These are phyloP conservation scores for Eupelmus urozonus DNA, from an alignment of 2,888 invertebrate species.

Conservation along the genomic window DNA sequence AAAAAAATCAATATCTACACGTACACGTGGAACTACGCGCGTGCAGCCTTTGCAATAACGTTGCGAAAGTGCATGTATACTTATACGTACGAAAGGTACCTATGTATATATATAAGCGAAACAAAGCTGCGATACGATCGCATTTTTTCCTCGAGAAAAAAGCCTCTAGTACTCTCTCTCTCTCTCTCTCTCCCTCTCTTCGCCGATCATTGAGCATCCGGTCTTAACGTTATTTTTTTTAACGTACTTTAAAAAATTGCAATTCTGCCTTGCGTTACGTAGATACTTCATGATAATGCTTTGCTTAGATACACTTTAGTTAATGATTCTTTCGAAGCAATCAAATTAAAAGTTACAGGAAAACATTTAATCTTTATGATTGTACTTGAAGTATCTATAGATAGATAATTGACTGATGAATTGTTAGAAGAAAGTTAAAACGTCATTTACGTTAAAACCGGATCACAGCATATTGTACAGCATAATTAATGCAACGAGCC, in stretches of 20 bases:
- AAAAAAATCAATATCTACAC: conserved; percentile 44
- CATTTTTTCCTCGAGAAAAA: conserved; percentile 26
- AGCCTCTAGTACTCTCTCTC: conserved; percentile 40
- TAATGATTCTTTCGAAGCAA: too few relatives aligned
- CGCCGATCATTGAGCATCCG: conserved; percentile 45
- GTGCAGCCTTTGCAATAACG: conserved; percentile 46
- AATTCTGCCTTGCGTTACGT: too few relatives aligned
- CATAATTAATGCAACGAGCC: conserved; percentile 43
- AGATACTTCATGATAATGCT: too few relatives aligned
- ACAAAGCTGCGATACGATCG: conserved; percentile 53
- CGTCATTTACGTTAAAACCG: conserved; percentile 39
- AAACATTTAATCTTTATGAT: not conserved
- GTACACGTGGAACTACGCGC: conserved; percentile 31
- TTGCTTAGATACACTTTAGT: too few relatives aligned
- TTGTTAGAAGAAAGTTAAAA: too few relatives aligned
- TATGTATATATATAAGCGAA: conserved; percentile 38
- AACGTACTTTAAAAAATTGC: not conserved
- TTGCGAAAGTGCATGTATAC: conserved; percentile 35
- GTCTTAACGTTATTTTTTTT: conserved; percentile 43
- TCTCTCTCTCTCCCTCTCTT: conserved; percentile 60
- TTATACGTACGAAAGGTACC: conserved; percentile 20
- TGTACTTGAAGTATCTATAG: too few relatives aligned
- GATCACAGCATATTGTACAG: conserved; percentile 45
- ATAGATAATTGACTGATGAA: too few relatives aligned
- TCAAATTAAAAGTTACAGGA: not conserved